These are phyloP conservation scores for Chamaedrilus cognettii DNA, from an alignment of 2,888 invertebrate species.

Conservation along the genomic window DNA sequence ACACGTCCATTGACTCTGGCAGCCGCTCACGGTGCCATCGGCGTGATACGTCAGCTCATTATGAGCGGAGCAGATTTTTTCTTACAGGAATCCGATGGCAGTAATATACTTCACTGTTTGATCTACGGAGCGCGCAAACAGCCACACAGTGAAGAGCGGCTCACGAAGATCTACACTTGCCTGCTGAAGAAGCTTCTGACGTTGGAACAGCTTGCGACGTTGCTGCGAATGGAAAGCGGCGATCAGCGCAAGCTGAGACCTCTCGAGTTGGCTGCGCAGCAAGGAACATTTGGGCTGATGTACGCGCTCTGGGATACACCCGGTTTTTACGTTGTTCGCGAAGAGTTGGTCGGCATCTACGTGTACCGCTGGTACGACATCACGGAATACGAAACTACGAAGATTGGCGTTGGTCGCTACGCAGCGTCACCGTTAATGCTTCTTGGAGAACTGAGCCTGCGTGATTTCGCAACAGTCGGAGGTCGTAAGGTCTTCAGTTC, in stretches of 20 bases:
- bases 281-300: slow-evolving; percentile 13
- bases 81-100: slow-evolving; percentile 7
- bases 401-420: not conserved
- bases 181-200: not conserved
- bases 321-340: slow-evolving; percentile 11
- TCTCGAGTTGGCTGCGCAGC: slow-evolving; percentile 19
- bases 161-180: not conserved
- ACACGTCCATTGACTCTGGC: slow-evolving; percentile 14
- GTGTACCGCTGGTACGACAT: slow-evolving; percentile 15
- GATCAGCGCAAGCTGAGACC: slow-evolving; percentile 14
- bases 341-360: slow-evolving; percentile 12
- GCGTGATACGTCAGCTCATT: slow-evolving; percentile 2
- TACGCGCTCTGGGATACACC: slow-evolving; percentile 1
- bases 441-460: not conserved
- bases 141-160: slow-evolving; percentile 6
- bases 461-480: not conserved
- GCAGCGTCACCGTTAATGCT: not conserved
- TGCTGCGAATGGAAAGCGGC: slow-evolving; percentile 14
- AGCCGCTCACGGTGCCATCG: slow-evolving; percentile 7
- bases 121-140: slow-evolving; percentile 7
- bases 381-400: slow-evolving; percentile 15
- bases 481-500: not conserved
- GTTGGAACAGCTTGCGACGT: not conserved
- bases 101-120: slow-evolving; percentile 12
- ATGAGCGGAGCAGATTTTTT: slow-evolving; percentile 12